Evolutionary conservation across 2,113 vertebrate genomes (phyloP).

Genomic region (Clinocottus analis): DNA sequence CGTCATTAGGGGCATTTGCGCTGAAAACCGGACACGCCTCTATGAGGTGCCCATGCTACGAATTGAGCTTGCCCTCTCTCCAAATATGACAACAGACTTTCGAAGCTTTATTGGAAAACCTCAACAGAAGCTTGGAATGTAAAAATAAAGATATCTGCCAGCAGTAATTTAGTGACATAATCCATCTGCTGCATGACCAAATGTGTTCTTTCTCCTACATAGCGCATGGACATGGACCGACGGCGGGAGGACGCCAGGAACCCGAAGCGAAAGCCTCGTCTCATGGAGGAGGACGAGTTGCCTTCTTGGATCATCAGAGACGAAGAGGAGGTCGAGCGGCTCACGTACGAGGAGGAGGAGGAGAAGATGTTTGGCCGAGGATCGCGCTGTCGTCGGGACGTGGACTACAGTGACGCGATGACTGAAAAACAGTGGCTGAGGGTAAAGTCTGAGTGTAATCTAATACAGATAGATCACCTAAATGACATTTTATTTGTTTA

Average conservation of each 20-base stretch:
- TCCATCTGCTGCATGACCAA: background rate
- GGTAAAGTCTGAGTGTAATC: too few relatives aligned
- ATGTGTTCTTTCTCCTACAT: background rate
- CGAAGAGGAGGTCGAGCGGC: slow-evolving; percentile 92
- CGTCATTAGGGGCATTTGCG: too few relatives aligned
- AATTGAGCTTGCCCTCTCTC: too few relatives aligned
- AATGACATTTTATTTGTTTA: background rate
- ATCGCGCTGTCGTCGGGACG: slow-evolving; percentile 94
- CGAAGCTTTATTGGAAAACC: background rate
- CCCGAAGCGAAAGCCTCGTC: slow-evolving; percentile 92
- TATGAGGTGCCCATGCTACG: too few relatives aligned
- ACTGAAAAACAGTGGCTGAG: slow-evolving; percentile 97
- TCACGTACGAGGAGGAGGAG: slow-evolving; percentile 95
- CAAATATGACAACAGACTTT: too few relatives aligned
- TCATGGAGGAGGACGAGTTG: slow-evolving; percentile 98
- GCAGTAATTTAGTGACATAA: too few relatives aligned
- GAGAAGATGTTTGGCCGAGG: slow-evolving; percentile 97
- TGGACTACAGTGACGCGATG: slow-evolving; percentile 96
- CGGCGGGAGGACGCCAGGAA: slow-evolving; percentile 94
- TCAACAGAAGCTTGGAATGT: background rate
- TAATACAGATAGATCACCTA: too few relatives aligned
- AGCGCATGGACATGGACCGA: slow-evolving; percentile 96
- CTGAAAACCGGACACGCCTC: too few relatives aligned
- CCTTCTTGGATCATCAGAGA: slow-evolving; percentile 98
- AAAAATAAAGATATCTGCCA: background rate